These are phyloP conservation scores for Spisula subtruncata DNA, from an alignment of 2,888 invertebrate genomes.

Conservation along the genomic window DNA sequence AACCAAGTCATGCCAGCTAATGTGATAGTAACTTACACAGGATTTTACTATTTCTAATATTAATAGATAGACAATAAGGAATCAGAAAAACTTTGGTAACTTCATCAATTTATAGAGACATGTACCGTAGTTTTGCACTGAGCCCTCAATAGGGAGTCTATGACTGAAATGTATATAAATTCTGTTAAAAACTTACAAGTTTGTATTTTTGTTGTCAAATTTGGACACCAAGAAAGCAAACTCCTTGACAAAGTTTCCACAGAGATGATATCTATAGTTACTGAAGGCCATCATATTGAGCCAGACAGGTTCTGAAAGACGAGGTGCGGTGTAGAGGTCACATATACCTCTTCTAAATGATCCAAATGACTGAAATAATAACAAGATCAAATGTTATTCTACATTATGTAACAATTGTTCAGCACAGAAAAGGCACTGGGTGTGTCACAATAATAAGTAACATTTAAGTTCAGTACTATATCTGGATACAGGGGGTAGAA, in stretches of 20 bases:
- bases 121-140: too few relatives aligned
- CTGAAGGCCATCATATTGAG: constrained; percentile 90
- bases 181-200: constrained; percentile 91
- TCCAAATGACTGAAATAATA: constrained; percentile 85
- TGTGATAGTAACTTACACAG: too few relatives aligned
- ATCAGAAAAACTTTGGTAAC: too few relatives aligned
- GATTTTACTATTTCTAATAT: not conserved
- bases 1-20: too few relatives aligned
- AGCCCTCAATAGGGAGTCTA: too few relatives aligned
- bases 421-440: too few relatives aligned
- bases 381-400: not conserved
- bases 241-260: constrained; percentile 87
- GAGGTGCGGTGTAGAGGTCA: constrained; percentile 91
- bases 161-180: not conserved
- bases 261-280: constrained; percentile 84
- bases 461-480: too few relatives aligned
- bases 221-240: constrained; percentile 86
- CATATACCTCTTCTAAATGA: constrained; percentile 89
- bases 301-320: constrained; percentile 91
- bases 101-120: too few relatives aligned
- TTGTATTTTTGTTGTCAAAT: constrained; percentile 94
- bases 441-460: too few relatives aligned
- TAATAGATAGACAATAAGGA: not conserved
- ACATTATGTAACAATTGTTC: not conserved
- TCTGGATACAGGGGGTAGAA: too few relatives aligned